These are phyloP conservation scores for Heloderma charlesbogerti DNA, from an alignment of 2,113 vertebrate genomes.

Conservation along the genomic window DNA sequence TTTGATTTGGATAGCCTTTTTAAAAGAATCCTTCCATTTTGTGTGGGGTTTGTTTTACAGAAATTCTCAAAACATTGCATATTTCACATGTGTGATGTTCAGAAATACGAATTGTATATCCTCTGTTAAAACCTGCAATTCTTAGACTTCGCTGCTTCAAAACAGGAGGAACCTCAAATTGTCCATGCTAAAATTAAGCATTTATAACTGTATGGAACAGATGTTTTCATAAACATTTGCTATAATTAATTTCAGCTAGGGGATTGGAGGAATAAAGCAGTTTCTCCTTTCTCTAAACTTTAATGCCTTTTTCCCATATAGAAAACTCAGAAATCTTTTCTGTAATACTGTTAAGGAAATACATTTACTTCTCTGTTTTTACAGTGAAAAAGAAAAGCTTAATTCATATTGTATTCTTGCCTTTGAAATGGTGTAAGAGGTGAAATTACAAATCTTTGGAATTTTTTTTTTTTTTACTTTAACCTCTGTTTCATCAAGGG, in stretches of 20 bases:
- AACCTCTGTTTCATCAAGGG: constrained; percentile 27
- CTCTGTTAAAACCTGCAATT: constrained; percentile 73
- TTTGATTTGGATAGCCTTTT: constrained; percentile 18
- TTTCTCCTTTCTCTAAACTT: constrained; percentile 83
- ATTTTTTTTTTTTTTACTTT: constrained; percentile 51
- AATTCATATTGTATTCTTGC: constrained; percentile 48
- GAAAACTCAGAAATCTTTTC: constrained; percentile 74
- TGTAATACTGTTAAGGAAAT: constrained; percentile 78
- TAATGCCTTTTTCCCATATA: constrained; percentile 77
- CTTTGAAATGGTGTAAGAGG: constrained; percentile 56
- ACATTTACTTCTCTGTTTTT: constrained; percentile 71
- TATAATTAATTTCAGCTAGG: constrained; percentile 87
- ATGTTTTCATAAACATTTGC: constrained; percentile 89
- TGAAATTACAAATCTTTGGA: constrained; percentile 28
- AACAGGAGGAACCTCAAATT: constrained; percentile 76
- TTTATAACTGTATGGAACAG: constrained; percentile 84
- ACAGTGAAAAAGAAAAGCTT: constrained; percentile 64
- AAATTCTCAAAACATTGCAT: constrained; percentile 55
- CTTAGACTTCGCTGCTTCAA: constrained; percentile 67
- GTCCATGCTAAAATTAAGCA: constrained; percentile 82
- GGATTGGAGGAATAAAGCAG: constrained; percentile 82
- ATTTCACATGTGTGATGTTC: constrained; percentile 55
- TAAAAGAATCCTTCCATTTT: constrained; percentile 19
- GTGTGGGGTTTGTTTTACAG: constrained; percentile 16
- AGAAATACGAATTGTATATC: constrained; percentile 64